These are phyloP conservation scores for Hippocampus kuda DNA, from an alignment of 2,797 vertebrate genomes.

Conservation along the genomic window DNA sequence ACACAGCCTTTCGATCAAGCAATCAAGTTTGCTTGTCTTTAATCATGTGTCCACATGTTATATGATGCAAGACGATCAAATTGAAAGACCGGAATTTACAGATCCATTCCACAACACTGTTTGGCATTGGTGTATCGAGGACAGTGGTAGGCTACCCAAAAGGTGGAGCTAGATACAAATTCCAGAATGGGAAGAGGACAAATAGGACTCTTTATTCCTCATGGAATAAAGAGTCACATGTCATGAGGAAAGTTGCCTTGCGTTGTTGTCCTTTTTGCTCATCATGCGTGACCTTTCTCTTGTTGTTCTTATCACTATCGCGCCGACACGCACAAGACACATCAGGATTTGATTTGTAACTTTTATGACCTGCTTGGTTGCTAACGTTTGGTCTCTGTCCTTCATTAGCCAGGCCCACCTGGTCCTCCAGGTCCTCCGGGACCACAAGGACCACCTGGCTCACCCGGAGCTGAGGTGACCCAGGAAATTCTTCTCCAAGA, in stretches of 20 bases:
- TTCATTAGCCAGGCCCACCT: slow-evolving; percentile 76
- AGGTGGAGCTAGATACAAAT: background rate
- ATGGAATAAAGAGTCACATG: background rate
- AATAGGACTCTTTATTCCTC: background rate
- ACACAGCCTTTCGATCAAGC: too few relatives aligned
- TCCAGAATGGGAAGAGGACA: background rate
- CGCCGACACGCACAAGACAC: background rate
- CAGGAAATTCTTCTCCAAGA: slow-evolving; percentile 81
- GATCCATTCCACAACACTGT: background rate
- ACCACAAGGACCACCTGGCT: slow-evolving; percentile 76
- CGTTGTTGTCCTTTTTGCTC: background rate
- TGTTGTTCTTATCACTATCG: background rate
- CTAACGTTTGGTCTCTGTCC: slow-evolving; percentile 13
- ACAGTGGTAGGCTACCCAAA: background rate
- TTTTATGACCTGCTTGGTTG: background rate
- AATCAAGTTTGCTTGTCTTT: too few relatives aligned
- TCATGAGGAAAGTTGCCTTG: background rate
- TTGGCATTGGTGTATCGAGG: too few relatives aligned
- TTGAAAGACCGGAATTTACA: background rate
- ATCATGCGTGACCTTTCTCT: background rate
- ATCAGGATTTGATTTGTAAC: background rate
- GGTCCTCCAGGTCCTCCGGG: slow-evolving; percentile 82
- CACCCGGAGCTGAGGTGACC: slow-evolving; percentile 78
- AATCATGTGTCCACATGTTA: too few relatives aligned
- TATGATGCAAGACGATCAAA: too few relatives aligned